These are phyloP conservation scores for Charadrius vociferus DNA, from an alignment of 2,113 vertebrate genomes.

Conservation along the genomic window DNA sequence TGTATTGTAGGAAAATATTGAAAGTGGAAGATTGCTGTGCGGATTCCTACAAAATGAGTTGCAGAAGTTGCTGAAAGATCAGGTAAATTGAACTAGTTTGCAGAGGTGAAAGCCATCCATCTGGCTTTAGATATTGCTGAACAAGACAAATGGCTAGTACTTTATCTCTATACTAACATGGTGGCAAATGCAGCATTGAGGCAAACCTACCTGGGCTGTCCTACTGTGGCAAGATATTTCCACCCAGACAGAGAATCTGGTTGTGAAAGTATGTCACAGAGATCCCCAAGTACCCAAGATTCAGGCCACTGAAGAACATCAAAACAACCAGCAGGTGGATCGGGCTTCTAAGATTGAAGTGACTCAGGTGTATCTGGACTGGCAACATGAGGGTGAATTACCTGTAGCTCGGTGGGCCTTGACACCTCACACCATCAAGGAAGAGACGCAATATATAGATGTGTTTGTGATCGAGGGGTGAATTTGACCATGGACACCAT, in stretches of 20 bases:
- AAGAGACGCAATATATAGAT: background rate
- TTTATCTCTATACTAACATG: background rate
- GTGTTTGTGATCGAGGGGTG: fast-evolving
- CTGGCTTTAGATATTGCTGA: no score
- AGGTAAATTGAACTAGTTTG: no score
- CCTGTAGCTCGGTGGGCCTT: no score
- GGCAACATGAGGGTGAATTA: no score
- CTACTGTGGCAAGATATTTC: background rate
- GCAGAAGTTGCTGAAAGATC: no score
- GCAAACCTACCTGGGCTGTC: background rate
- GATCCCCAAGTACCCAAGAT: background rate
- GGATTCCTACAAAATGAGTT: no score
- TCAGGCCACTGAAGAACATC: background rate
- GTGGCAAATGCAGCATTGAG: background rate
- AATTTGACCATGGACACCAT: background rate
- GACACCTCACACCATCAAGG: no score
- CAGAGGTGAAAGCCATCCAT: background rate
- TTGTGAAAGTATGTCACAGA: background rate
- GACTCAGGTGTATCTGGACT: background rate
- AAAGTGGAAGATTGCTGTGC: no score
- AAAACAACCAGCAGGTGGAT: background rate
- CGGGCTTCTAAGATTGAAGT: background rate
- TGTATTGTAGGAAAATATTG: no score
- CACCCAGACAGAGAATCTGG: background rate
- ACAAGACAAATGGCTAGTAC: background rate